Percentiles rank a stretch among this genome's conserved stretches.
These are phyloP conservation scores for Myiothlypis coronata DNA, from an alignment of 2,797 vertebrate genomes.

Conservation along the genomic window DNA sequence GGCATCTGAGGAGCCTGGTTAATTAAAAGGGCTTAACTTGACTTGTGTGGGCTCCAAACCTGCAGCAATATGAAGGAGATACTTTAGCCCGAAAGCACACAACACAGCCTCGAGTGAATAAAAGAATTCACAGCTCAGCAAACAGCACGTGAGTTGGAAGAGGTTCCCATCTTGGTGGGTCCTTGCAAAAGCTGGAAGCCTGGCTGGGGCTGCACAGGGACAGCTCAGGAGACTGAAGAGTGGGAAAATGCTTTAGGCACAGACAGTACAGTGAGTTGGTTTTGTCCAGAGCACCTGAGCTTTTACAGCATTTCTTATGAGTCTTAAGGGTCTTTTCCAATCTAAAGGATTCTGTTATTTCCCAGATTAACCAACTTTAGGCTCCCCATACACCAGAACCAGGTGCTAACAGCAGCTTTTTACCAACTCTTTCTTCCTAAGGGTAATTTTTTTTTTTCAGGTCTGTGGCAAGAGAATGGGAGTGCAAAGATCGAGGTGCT, in stretches of 20 bases:
- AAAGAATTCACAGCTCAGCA: not conserved
- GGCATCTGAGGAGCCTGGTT: not conserved
- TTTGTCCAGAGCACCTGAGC: not conserved
- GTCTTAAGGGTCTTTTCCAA: not conserved
- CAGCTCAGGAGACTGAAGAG: not conserved
- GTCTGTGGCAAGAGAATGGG: fast-evolving
- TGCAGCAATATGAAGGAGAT: not conserved
- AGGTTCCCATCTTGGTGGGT: fast-evolving
- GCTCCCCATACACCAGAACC: fast-evolving
- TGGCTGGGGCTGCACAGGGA: not conserved
- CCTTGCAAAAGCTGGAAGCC: not conserved
- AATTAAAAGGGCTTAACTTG: not conserved
- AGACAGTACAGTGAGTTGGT: fast-evolving
- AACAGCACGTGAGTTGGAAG: not conserved
- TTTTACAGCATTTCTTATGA: not conserved
- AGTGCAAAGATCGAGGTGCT: not conserved
- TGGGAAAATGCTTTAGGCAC: not conserved
- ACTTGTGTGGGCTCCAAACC: not conserved
- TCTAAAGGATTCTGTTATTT: not conserved
- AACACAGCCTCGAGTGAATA: not conserved
- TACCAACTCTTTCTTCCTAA: not conserved
- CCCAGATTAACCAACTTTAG: not conserved
- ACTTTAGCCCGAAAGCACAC: not conserved
- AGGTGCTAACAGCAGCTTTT: not conserved
- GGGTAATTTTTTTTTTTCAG: not conserved